Evolutionary conservation across 1,140 invertebrate genomes (phyloP), one percentile per base, ranked within the genome.

Genomic region (Paracyclopina nana): DNA sequence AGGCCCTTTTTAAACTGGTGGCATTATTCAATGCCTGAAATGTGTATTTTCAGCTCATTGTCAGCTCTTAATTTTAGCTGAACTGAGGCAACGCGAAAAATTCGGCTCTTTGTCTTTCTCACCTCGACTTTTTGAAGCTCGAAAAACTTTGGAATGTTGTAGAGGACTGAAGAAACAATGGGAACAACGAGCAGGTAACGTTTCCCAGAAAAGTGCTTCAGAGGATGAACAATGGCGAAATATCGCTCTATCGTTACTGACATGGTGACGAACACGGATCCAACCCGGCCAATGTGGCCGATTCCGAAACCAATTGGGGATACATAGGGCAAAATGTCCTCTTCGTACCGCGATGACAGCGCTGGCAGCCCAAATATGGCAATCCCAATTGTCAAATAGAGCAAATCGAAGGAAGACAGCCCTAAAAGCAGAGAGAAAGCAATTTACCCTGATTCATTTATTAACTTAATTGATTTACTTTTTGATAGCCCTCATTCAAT

Each of bases 221-320:
- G 24, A n/a, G 42, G 42, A 20, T 25, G 42, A 4, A 44, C 42
- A 6, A 44, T 44, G 24, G 42, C 42, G 12, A 44, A 44, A 44
- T 44, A 44, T 6, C 42, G 42, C 24, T 44, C 42, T 12, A 44
- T 44, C 42, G 42, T 44, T n/a, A 44, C 24, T 14, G 42, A 44
- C 12, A 24, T 25, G 24, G 42, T 44, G 14, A 44, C 24, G 24
- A 25, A 18, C 12, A 25, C 24, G 14, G 42, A 44, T 12, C 42
- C 42, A 14, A 44, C 42, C 24, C 42, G 42, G 2, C 42, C 16
- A 44, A 44, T 44, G 42, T 44, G 42, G n/a, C 16, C 42, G 12
- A 44, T n/a, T 44, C 42, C 42, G 24, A 44, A 20, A n/a, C 42
- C 24, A 12, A 44, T 24, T 3, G 42, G 42, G 14, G 24, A 20